Percentiles rank a stretch among this genome's conserved stretches.
Conservation (phyloP, 2,113 vertebrate species). For the Sialia sialis region DNA sequence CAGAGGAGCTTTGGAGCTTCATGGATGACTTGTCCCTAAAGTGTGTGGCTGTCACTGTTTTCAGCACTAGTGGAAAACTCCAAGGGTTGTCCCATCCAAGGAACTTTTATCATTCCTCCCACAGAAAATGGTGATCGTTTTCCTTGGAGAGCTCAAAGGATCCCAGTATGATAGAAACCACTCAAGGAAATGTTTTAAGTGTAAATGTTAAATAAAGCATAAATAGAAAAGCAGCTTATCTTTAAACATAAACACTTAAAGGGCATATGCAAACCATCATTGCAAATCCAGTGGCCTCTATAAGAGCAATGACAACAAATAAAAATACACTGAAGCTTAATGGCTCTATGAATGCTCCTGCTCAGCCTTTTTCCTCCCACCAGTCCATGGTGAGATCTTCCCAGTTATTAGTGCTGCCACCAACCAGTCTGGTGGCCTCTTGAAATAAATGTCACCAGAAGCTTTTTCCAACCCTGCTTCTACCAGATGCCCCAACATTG, state of each 20-base stretch:
- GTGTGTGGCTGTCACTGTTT: background rate
- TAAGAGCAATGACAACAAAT: background rate
- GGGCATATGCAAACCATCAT: constrained; percentile 37
- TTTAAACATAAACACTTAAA: constrained; percentile 38
- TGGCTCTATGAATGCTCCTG: background rate
- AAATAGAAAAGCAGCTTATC: constrained; percentile 43
- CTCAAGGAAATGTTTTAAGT: background rate
- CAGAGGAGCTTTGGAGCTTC: background rate
- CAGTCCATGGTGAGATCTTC: background rate
- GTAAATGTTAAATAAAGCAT: constrained; percentile 15
- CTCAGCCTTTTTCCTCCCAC: background rate
- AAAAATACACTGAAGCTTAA: background rate
- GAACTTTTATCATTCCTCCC: background rate
- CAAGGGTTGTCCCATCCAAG: background rate
- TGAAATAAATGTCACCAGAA: constrained; percentile 13
- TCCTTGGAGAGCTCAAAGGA: background rate
- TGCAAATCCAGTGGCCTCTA: background rate
- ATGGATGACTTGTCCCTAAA: background rate
- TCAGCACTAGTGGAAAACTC: background rate
- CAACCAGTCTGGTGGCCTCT: background rate
- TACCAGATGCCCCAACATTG: background rate
- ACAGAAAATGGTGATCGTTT: background rate
- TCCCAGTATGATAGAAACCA: constrained; percentile 23
- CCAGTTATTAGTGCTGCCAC: background rate
- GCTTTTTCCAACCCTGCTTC: background rate